A percentile compares a stretch with the other conserved stretches of the same genome.
Evolutionary conservation across 2,888 invertebrate species (phyloP).

Genomic region (Folsomia manolachei): DNA sequence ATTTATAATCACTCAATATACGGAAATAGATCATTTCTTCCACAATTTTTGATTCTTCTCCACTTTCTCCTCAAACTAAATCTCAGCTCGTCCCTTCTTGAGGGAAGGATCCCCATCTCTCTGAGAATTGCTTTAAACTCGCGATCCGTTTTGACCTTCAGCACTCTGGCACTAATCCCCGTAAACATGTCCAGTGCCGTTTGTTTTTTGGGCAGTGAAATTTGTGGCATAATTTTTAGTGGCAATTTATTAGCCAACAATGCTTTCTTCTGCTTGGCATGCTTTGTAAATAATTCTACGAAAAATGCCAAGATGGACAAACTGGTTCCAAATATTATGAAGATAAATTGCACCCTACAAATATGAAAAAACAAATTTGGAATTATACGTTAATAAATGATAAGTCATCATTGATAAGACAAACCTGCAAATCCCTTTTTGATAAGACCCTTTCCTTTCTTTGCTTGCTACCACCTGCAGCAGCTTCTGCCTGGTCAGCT

Average conservation of each 20-base stretch:
- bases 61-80: neutral
- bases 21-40: neutral
- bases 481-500: conserved; percentile 4
- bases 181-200: neutral
- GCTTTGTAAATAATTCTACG: conserved; percentile 29
- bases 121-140: neutral
- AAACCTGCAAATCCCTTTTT: conserved; percentile 50
- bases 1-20: neutral
- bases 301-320: conserved; percentile 41
- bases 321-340: conserved; percentile 44
- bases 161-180: neutral
- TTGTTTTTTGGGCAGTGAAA: neutral
- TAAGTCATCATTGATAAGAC: too few species aligned
- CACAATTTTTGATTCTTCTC: neutral
- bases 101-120: neutral
- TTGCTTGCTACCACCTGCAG: conserved; percentile 25
- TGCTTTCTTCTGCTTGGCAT: neutral
- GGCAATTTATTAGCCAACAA: too few species aligned
- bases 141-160: neutral
- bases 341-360: conserved; percentile 45
- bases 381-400: neutral
- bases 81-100: neutral
- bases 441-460: conserved; percentile 42
- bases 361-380: conserved; percentile 16
- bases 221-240: too few species aligned